Conservation (phyloP, 2,113 vertebrate species). For the Hippocampus zosterae region DNA sequence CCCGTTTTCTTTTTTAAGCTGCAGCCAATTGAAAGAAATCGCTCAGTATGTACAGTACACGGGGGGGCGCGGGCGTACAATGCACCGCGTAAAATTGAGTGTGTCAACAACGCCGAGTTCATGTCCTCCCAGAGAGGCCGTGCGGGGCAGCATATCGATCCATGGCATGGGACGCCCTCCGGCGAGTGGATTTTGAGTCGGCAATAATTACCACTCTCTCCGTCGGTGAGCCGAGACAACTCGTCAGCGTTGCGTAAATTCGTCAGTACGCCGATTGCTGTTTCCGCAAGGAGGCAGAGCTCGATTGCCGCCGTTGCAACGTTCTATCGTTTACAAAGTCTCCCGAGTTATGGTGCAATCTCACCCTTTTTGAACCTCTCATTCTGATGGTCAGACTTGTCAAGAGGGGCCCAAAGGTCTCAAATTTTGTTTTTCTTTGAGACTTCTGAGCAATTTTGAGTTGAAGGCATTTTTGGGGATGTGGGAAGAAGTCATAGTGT, state of each 20-base stretch:
- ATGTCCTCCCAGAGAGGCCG: background rate
- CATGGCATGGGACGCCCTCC: background rate
- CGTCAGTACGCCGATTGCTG: constrained; percentile 44
- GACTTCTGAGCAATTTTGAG: too few species aligned
- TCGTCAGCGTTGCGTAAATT: constrained; percentile 40
- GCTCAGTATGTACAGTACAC: background rate
- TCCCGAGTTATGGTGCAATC: constrained; percentile 14
- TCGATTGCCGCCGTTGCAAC: constrained; percentile 38
- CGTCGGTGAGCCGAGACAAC: constrained; percentile 37
- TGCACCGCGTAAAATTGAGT: background rate
- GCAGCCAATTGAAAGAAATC: background rate
- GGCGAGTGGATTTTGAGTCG: constrained; percentile 39
- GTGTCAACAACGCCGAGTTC: background rate
- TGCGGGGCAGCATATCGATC: constrained; percentile 16
- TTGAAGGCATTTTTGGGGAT: too few species aligned
- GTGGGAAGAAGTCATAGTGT: too few species aligned
- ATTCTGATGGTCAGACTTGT: constrained; percentile 1
- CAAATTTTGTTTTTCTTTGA: constrained; percentile 1
- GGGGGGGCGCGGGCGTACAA: background rate
- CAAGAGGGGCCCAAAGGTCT: constrained; percentile 11
- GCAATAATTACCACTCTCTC: constrained; percentile 51
- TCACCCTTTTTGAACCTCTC: constrained; percentile 26
- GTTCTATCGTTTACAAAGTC: constrained; percentile 23
- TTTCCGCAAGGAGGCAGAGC: constrained; percentile 49
- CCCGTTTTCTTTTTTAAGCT: too few species aligned